Evolutionary conservation across 64 coral and sea anemone species (phyloP), one percentile per base, ranked within the genome.

Genomic region (Montipora foliosa): DNA sequence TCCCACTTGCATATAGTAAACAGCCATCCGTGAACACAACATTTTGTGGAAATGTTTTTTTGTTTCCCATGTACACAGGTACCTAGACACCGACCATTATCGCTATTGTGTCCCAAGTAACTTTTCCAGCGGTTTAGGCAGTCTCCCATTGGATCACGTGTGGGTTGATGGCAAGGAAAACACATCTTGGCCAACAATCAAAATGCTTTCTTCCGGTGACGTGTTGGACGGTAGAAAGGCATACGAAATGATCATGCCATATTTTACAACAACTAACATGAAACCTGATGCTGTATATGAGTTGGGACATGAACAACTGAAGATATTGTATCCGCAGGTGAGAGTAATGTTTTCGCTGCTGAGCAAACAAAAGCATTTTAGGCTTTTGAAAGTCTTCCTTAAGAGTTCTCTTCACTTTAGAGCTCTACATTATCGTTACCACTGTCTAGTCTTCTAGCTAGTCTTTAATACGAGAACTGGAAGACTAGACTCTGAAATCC

Each of bases 91-190:
- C 37, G 98, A 96, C 0, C 91, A 99, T 47, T 89, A 82, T 46
- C 67, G 67, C 17, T 92, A 96, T 72, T 99, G 98, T 69, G 73
- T 99, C 10, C 98, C 98, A 66, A 96, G 98, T 92, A 80, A 93
- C 75, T 79, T 99, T 57, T 99, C 98, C 0, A 99, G 98, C 67
- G 98, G 98, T 74, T 87, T 96, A 5, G 88, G 88, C 12, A 67
- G 67, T 67, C 79, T 99, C 10, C 98, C 98, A 9, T n/a, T 99
- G 11, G 70, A 90, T 8, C 94, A 96, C 67, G 86, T 99, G 1
- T 99, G 96, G 84, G 68, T 79, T 55, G 73, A 99, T 71, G 98
- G 98, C 2, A 75, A 48, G 12, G 53, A 90, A 37, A 93, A 96
- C 74, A 45, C 45, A 12, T 89, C 45, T 19, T 62, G 88, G 59